phyloP scores from a whole-genome alignment of 2,888 invertebrate genomes.

The Drosophila neotestacea region DNA sequence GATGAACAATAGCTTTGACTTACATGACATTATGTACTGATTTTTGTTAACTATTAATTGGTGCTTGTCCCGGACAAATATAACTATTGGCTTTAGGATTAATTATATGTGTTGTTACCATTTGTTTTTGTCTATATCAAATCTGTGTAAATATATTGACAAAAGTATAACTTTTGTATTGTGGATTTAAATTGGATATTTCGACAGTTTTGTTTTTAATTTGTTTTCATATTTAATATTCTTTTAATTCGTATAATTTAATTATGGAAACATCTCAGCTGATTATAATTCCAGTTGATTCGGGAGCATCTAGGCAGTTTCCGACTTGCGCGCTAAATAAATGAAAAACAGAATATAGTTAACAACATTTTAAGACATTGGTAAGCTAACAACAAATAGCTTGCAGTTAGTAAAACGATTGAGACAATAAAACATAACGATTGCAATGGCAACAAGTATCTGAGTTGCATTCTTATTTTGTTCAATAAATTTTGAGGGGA shows the following conservation, averaged over 20 bases:
- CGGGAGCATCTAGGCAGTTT: conserved; percentile 41
- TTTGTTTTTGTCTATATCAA: not conserved
- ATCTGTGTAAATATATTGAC: conserved; percentile 3
- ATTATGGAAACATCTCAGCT: conserved; percentile 60
- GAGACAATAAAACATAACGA: not conserved
- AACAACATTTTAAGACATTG: not conserved
- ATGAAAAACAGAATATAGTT: conserved; percentile 3
- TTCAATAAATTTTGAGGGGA: conserved; percentile 3
- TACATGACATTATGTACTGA: conserved; percentile 25
- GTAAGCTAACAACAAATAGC: conserved; percentile 2
- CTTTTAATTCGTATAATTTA: conserved; percentile 58
- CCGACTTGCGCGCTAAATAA: conserved; percentile 43
- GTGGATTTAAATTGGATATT: conserved; percentile 7
- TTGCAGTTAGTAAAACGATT: conserved; percentile 28
- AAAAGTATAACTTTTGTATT: not conserved
- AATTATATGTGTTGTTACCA: conserved; percentile 21
- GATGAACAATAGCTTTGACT: conserved; percentile 20
- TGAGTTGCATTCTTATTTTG: not conserved
- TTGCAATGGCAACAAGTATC: not conserved
- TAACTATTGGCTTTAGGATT: conserved; percentile 22
- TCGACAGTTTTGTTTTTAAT: conserved; percentile 27
- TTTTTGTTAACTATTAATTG: conserved; percentile 16
- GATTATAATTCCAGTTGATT: conserved; percentile 41
- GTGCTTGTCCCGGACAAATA: conserved; percentile 34
- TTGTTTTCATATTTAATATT: conserved; percentile 54